Percentiles rank a stretch among this genome's conserved stretches.
phyloP scores from a whole-genome alignment of 2,888 invertebrate genomes.

The Alentia gelatinosa region DNA sequence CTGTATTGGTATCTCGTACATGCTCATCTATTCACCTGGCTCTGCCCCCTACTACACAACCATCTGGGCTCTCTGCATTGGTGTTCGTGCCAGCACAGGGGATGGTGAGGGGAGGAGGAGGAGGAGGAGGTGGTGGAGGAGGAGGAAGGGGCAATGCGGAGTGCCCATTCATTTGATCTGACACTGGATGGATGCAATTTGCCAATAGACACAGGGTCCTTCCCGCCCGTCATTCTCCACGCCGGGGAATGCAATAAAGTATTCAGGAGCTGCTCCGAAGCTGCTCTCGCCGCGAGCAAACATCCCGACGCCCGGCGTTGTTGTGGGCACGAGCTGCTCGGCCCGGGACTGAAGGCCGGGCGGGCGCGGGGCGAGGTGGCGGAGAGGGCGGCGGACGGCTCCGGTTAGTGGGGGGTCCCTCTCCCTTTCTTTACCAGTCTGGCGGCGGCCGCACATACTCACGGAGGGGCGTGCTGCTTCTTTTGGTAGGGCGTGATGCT shows the following conservation, averaged over 20 bases:
- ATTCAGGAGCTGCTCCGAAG: background rate
- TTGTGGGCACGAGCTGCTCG: background rate
- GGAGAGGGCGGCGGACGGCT: background rate
- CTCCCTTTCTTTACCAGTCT: too few species aligned
- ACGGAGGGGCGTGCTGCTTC: too few species aligned
- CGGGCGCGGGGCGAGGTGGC: background rate
- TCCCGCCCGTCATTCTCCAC: background rate
- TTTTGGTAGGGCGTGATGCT: background rate
- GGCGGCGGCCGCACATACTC: too few species aligned
- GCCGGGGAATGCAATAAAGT: background rate
- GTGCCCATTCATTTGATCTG: background rate
- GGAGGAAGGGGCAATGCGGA: background rate
- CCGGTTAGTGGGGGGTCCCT: background rate
- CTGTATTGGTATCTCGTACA: too few species aligned
- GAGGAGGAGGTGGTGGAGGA: background rate
- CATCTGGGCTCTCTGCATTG: too few species aligned
- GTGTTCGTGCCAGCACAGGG: too few species aligned
- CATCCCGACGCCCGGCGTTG: background rate
- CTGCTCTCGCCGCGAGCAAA: background rate
- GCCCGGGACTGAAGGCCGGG: background rate
- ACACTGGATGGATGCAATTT: constrained; percentile 11
- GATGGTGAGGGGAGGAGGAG: too few species aligned
- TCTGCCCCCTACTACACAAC: too few species aligned
- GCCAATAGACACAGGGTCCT: constrained; percentile 11
- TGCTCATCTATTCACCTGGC: too few species aligned